Conservation (phyloP, 2,888 invertebrate species). For the Blastobasis adustella region DNA sequence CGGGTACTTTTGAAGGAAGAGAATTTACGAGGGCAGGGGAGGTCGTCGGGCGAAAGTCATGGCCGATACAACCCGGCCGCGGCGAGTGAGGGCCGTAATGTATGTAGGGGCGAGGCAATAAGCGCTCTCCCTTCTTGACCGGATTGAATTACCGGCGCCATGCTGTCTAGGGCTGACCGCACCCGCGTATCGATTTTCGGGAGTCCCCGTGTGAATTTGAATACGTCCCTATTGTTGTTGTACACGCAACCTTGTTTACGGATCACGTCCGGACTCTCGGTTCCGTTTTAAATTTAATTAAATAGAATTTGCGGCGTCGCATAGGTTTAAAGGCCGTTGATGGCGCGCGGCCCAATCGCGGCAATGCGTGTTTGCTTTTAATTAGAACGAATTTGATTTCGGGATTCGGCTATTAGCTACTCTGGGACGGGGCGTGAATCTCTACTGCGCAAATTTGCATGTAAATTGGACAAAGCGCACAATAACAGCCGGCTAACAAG, state of each 20-base stretch:
- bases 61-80: slow-evolving; percentile 36
- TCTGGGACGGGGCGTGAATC: too few species aligned
- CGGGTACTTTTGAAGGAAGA: slow-evolving; percentile 40
- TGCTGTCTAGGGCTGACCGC: slow-evolving; percentile 52
- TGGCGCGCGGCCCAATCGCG: too few species aligned
- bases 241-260: slow-evolving; percentile 20
- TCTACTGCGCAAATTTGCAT: too few species aligned
- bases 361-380: too few species aligned
- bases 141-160: slow-evolving; percentile 52
- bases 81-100: slow-evolving; percentile 42
- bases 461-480: too few species aligned
- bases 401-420: too few species aligned
- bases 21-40: slow-evolving; percentile 43
- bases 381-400: too few species aligned
- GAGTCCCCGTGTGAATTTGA: slow-evolving; percentile 20
- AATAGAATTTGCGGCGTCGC: neutral
- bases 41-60: slow-evolving; percentile 44
- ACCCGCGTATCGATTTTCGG: slow-evolving; percentile 39
- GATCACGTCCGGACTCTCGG: neutral
- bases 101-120: slow-evolving; percentile 46
- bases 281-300: slow-evolving; percentile 9
- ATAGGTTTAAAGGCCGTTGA: too few species aligned
- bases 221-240: slow-evolving; percentile 17
- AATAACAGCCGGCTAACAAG: too few species aligned
- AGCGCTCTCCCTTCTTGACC: slow-evolving; percentile 48